Conservation (phyloP, 2,113 vertebrate species). For the Leucosticte australis region DNA sequence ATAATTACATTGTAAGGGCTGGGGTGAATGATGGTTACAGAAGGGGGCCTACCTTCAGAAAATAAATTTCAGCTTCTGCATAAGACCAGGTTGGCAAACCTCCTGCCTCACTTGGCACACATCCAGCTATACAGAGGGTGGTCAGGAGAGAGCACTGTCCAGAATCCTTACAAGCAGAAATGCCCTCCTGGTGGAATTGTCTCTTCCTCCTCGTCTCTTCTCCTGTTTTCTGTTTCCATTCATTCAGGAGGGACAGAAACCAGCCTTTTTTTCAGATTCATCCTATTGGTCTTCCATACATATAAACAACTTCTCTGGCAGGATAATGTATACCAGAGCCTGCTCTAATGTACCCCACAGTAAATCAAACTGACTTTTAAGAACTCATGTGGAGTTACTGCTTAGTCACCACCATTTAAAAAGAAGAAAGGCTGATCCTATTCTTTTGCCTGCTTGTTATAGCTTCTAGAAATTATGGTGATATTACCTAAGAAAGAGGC, state of each 20-base stretch:
- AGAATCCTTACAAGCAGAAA: neutral
- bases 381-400: slow-evolving; percentile 3
- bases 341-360: neutral
- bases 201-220: neutral
- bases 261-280: neutral
- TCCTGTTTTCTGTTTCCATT: neutral
- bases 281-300: neutral
- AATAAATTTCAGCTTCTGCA: neutral
- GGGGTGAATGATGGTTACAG: neutral
- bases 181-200: neutral
- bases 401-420: slow-evolving; percentile 5
- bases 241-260: neutral
- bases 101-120: neutral
- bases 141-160: neutral
- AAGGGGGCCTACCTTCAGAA: neutral
- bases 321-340: neutral
- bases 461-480: neutral
- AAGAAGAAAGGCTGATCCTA: neutral
- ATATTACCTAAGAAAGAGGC: neutral
- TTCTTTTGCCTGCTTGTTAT: slow-evolving; percentile 5
- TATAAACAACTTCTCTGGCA: neutral
- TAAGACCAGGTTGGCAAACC: rapidly evolving
- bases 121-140: neutral
- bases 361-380: slow-evolving; percentile 31
- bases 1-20: neutral